Evolutionary conservation across 2,888 invertebrate species (phyloP).

Genomic region (Noctua fimbriata): DNA sequence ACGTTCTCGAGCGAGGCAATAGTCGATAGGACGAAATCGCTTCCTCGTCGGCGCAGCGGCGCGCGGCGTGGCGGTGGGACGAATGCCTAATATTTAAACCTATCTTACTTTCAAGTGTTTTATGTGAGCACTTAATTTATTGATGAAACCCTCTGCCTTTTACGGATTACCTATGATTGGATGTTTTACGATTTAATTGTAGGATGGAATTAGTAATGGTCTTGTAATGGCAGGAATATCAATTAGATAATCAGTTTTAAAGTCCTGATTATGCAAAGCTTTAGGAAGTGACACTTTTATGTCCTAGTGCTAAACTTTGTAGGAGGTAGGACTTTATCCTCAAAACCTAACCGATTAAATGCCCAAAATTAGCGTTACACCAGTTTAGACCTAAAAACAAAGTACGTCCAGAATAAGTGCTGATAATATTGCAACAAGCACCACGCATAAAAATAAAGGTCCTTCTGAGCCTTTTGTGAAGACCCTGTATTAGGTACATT

Average conservation of each 20-base stretch:
- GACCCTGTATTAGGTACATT: not conserved
- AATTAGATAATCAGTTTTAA: not conserved
- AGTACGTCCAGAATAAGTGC: not conserved
- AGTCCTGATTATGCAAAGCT: not conserved
- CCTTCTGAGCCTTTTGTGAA: not conserved
- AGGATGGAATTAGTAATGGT: not conserved
- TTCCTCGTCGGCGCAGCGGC: not conserved
- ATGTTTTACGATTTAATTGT: slow-evolving; percentile 35
- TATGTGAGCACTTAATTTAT: slow-evolving; percentile 41
- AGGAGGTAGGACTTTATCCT: not conserved
- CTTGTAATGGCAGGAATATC: not conserved
- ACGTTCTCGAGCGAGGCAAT: not conserved
- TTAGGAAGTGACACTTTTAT: not conserved
- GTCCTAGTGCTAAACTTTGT: not conserved
- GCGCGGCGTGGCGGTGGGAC: not conserved
- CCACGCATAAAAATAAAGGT: not conserved
- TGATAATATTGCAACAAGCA: not conserved
- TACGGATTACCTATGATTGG: slow-evolving; percentile 36
- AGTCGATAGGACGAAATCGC: not conserved
- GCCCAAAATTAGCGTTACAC: not conserved
- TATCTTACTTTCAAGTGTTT: slow-evolving; percentile 28
- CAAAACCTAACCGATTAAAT: not conserved
- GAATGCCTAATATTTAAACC: slow-evolving; percentile 37
- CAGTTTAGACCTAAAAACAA: not conserved
- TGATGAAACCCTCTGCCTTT: slow-evolving; percentile 15